These are phyloP conservation scores for Emmelina monodactyla DNA, from an alignment of 2,888 invertebrate species.

Conservation along the genomic window DNA sequence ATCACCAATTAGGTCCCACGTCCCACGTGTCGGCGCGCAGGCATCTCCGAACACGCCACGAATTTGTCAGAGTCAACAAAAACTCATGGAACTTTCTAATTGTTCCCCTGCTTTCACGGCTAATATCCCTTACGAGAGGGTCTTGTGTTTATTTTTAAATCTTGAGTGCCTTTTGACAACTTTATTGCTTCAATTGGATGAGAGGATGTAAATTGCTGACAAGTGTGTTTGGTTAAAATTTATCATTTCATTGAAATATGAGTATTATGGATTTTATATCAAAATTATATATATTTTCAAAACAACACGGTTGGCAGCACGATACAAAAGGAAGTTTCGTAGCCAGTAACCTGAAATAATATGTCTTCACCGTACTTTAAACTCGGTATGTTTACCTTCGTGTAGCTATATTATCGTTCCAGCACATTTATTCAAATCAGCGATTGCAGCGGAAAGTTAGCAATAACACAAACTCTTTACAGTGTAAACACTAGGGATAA, in stretches of 20 bases:
- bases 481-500: not conserved
- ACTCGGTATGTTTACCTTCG: too few relatives aligned
- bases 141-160: conserved; percentile 10
- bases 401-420: too few relatives aligned
- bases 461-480: not conserved
- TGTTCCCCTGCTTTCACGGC: conserved; percentile 6
- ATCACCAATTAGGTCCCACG: not conserved
- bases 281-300: too few relatives aligned
- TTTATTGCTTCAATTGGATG: conserved; percentile 13
- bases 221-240: conserved; percentile 3
- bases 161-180: conserved; percentile 8
- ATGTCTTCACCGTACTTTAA: not conserved
- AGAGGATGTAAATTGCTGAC: conserved; percentile 1
- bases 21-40: not conserved
- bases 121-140: conserved; percentile 2
- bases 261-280: too few relatives aligned
- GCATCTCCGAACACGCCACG: not conserved
- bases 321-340: too few relatives aligned
- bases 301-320: too few relatives aligned
- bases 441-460: not conserved
- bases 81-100: conserved; percentile 9
- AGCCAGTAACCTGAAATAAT: not conserved
- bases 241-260: not conserved
- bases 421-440: not conserved
- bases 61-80: conserved; percentile 11